Base-by-base conservation (phyloP, 2,888 invertebrate genomes). In the Apantesis nais region DNA sequence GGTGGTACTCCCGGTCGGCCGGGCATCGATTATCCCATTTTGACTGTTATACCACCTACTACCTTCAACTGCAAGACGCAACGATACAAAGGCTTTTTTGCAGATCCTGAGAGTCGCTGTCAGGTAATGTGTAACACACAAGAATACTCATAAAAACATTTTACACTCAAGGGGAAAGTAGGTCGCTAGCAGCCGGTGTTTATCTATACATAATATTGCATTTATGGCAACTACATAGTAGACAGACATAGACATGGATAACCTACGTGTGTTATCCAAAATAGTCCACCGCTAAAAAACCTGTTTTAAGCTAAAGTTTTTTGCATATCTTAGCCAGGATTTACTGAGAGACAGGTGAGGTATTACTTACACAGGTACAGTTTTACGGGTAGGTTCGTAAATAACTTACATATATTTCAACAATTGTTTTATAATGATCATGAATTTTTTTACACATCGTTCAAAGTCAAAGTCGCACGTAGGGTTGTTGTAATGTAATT, bases 81-180 rank as follows among this genome's bases (percentile, higher is more conserved):
- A 87, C 95, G 98, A 37, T 98, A 98, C 90, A 98, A 98, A 85
- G 98, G 98, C 73, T 98, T 98, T 93, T 98, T 98, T 84, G 98
- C 98, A 5, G 98, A 98, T 92, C 97, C 98, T 19, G 97, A 97
- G 81, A 98, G 98, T 11, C 96, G 97, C 82, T 98, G 98, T 88
- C 98, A 98, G 96, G 97, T 97, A 70, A 64, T 39, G 37, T 61
- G 58, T 58, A 58, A 16, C 67, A 25, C 65, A 71, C 25, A 80
- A 71, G 77, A 79, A 77, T 79, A 81, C 74, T 72, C 61, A 73
- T 48, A 75, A 78, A 79, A 80, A 77, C 16, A 29, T 58, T 16
- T 58, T 16, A 58, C 8, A 58, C 16, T 29, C 29, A 58, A 73
- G 76, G 76, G 76, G 77, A 83, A 84, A 81, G 83, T 82, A 77